A percentile compares a stretch with the other conserved stretches of the same genome.
Conservation (phyloP, 2,113 vertebrate species). For the Microtus richardsoni region DNA sequence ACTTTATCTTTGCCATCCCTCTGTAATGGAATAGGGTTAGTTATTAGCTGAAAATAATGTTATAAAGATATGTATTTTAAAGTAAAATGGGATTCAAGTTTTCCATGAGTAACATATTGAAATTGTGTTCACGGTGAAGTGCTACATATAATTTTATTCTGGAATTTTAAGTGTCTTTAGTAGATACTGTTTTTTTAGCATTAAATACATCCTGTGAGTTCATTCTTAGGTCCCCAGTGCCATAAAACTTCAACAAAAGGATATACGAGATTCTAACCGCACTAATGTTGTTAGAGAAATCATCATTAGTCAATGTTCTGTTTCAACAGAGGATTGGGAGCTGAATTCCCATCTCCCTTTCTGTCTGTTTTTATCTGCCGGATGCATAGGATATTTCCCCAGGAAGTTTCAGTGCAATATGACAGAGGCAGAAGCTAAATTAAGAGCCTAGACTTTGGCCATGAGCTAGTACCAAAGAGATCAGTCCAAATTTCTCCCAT, state of each 20-base stretch:
- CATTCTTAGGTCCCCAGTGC: conserved; percentile 72
- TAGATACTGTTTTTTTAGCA: conserved; percentile 57
- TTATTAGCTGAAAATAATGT: conserved; percentile 86
- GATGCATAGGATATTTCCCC: conserved; percentile 58
- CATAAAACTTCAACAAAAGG: conserved; percentile 70
- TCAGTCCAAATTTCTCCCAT: conserved; percentile 34
- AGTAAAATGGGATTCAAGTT: conserved; percentile 81
- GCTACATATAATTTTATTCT: conserved; percentile 70
- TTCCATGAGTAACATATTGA: conserved; percentile 80
- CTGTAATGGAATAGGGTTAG: conserved; percentile 77
- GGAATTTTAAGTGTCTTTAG: conserved; percentile 70
- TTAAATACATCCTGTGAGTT: conserved; percentile 58
- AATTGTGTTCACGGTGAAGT: conserved; percentile 80
- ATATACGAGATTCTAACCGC: conserved; percentile 49
- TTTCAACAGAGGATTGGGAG: conserved; percentile 46
- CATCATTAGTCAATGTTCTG: conserved; percentile 64
- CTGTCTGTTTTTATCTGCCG: conserved; percentile 65
- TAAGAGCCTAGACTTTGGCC: conserved; percentile 3
- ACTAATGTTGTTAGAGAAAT: conserved; percentile 70
- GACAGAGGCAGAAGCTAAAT: conserved; percentile 64
- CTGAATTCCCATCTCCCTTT: conserved; percentile 25
- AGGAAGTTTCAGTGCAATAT: conserved; percentile 55
- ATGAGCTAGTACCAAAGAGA: conserved; percentile 16
- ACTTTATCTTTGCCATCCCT: conserved; percentile 82
- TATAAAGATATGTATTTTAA: conserved; percentile 81